Evolutionary conservation across 2,888 invertebrate genomes (phyloP), one percentile per base, ranked within the genome.

Genomic region (Chrysolina haemoptera): DNA sequence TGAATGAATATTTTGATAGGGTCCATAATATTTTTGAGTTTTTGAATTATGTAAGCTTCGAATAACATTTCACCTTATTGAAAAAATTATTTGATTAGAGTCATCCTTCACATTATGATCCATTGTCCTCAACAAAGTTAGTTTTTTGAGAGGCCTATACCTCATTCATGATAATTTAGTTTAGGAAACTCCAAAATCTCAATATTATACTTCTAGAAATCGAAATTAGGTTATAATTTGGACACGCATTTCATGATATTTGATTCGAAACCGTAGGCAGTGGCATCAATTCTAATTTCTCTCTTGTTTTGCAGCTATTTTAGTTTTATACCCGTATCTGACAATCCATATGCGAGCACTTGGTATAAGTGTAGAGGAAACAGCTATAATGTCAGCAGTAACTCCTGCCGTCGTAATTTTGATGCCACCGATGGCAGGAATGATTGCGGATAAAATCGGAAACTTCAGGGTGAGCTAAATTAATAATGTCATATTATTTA

Each of bases 321-420:
- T 92, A 84, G 94, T 94, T 65, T 88, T 95, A 76, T 94, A 94
- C 86, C 95, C 94, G 6, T 95, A 94, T 88, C 88, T 95, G 85
- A 94, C 94, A 65, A 93, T 95, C 80, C 95, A 95, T 85, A 94
- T 94, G 93, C 90, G 94, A 72, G 93, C 94, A 85, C 87, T 95
- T 81, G 95, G 95, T 65, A 93, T 95, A 86, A 93, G 91, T 83
- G 93, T 94, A 70, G 93, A 94, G 87, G 94, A 95, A 88, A 93
- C 94, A 5, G 94, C 94, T 59, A 93, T 94, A 82, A 94, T 94
- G 93, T 94, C 94, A 0, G 93, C 94, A 0, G 91, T 94, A 43
- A 94, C 93, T 65, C 94, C 95, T 0, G 91, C 94, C 73, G 90
- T 94, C 20, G 93, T 93, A 76, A 94, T 95, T 80, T 89, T 95